Percentiles rank a stretch among this genome's conserved stretches.
Evolutionary conservation across 2,113 vertebrate genomes (phyloP).

Genomic region (Psammodynastes pulverulentus): DNA sequence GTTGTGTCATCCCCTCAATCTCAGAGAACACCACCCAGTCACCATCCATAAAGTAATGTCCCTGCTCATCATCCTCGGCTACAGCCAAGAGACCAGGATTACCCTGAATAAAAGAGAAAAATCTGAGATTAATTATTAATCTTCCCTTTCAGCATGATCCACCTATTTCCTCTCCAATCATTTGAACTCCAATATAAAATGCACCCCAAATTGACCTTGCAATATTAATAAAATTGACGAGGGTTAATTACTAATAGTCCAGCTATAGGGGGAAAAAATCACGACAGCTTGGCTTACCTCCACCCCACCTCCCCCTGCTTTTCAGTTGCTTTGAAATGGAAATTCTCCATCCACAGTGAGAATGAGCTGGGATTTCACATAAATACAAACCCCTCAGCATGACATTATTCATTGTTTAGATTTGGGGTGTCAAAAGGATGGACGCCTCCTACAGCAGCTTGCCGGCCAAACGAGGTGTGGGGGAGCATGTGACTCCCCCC

Average conservation of each 20-base stretch:
- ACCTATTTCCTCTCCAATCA: background rate
- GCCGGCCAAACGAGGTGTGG: too few relatives aligned
- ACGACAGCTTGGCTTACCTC: background rate
- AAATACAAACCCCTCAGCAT: background rate
- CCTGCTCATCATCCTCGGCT: constrained; percentile 50
- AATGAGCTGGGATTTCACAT: background rate
- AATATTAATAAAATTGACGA: background rate
- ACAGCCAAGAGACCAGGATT: constrained; percentile 76
- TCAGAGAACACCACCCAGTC: constrained; percentile 76
- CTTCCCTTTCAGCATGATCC: background rate
- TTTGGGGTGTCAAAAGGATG: too few relatives aligned
- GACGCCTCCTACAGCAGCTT: too few relatives aligned
- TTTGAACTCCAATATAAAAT: background rate
- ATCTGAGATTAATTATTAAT: background rate
- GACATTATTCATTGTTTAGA: background rate
- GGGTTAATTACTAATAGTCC: background rate
- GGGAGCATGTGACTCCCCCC: too few relatives aligned
- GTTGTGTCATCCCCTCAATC: constrained; percentile 84
- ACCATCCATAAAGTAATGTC: constrained; percentile 51
- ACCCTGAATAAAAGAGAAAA: constrained; percentile 54
- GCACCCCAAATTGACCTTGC: background rate
- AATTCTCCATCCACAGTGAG: background rate
- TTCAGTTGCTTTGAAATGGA: background rate
- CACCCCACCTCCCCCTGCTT: rapidly evolving
- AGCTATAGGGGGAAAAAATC: background rate